Base-by-base conservation (phyloP, 2,888 invertebrate species). In the Timandra comae region DNA sequence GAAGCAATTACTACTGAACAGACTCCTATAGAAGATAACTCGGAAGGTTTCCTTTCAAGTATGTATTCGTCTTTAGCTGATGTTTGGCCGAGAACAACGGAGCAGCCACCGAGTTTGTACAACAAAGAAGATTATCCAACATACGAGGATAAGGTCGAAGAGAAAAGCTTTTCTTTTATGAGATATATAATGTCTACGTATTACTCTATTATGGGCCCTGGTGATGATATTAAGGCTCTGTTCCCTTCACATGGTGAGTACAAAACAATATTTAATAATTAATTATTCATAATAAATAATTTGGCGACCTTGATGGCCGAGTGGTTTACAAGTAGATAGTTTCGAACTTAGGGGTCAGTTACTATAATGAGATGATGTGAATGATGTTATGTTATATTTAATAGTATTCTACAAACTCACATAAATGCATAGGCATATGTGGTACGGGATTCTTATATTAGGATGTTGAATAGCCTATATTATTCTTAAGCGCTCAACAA, bases 231-330 rank as follows among this genome's bases (percentile, higher is more conserved):
- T n/a, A 76, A 68, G 43, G 76, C 71, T n/a, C 49, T 82, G 20
- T 84, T 77, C 56, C 63, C 76, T 31, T 53, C 79, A 36, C 55
- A 67, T 41, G 79, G 84, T 84, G 53, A 68, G 74, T 53, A n/a
- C n/a, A n/a, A n/a, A n/a, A n/a, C n/a, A n/a, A n/a, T n/a, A n/a
- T n/a, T n/a, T n/a, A n/a, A n/a, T n/a, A n/a, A n/a, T n/a, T n/a
- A n/a, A n/a, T n/a, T n/a, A n/a, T n/a, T n/a, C n/a, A n/a, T n/a
- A n/a, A n/a, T n/a, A n/a, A n/a, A n/a, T n/a, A n/a, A n/a, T n/a
- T n/a, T n/a, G n/a, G n/a, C n/a, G n/a, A n/a, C n/a, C n/a, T n/a
- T n/a, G n/a, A n/a, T n/a, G n/a, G n/a, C n/a, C n/a, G n/a, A n/a
- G n/a, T n/a, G n/a, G n/a, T n/a, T n/a, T n/a, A n/a, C n/a, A n/a